phyloP scores from a whole-genome alignment of 1,140 invertebrate genomes.

The Brachionus sp. region DNA sequence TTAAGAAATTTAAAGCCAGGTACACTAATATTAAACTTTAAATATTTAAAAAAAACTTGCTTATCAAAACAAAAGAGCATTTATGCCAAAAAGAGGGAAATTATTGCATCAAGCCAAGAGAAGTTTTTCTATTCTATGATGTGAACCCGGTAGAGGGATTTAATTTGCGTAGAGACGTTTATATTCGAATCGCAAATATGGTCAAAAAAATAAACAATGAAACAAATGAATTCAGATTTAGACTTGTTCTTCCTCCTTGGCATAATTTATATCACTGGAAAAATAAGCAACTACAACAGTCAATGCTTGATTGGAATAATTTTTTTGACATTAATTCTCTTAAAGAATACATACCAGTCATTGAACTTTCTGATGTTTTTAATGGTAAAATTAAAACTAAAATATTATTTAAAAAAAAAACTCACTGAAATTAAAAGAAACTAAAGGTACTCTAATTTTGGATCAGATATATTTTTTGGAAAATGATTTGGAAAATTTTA shows the following conservation, averaged over 20 bases:
- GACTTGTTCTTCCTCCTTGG: slow-evolving; percentile 79
- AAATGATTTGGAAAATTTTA: slow-evolving; percentile 37
- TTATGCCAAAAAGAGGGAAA: not conserved
- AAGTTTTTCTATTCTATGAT: slow-evolving; percentile 76
- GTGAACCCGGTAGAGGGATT: slow-evolving; percentile 92
- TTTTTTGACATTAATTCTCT: slow-evolving; percentile 84
- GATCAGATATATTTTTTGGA: slow-evolving; percentile 12
- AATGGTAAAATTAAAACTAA: not conserved
- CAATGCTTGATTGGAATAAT: slow-evolving; percentile 68
- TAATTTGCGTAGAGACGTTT: slow-evolving; percentile 90
- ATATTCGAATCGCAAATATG: slow-evolving; percentile 81
- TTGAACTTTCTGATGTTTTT: slow-evolving; percentile 81
- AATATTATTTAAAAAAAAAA: not conserved
- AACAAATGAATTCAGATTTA: slow-evolving; percentile 61
- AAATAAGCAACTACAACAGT: slow-evolving; percentile 62
- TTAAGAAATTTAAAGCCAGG: not conserved
- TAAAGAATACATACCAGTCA: slow-evolving; percentile 73
- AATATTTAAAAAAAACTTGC: not conserved
- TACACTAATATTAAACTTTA: not conserved
- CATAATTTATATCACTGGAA: slow-evolving; percentile 83
- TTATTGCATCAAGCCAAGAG: not conserved
- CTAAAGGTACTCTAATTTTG: not conserved
- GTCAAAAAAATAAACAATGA: slow-evolving; percentile 63
- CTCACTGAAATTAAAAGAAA: not conserved
- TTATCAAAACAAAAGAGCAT: not conserved